These are phyloP conservation scores for Chesias legatella DNA, from an alignment of 2,888 invertebrate species.

Conservation along the genomic window DNA sequence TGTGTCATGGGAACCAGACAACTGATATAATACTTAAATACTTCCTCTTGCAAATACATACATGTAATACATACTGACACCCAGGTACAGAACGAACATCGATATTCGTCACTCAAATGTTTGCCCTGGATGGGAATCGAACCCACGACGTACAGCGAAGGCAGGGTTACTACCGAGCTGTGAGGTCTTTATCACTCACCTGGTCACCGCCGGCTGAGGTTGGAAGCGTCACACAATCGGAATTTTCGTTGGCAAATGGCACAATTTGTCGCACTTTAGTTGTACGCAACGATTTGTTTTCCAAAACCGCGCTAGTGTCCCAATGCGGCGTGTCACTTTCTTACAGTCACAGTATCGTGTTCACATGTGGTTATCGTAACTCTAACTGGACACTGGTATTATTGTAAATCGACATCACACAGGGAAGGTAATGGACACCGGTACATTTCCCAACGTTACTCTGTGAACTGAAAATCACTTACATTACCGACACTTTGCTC, in stretches of 20 bases:
- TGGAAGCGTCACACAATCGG: constrained; percentile 21
- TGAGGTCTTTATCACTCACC: constrained; percentile 34
- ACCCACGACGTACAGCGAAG: too few relatives aligned
- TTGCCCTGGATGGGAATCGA: too few relatives aligned
- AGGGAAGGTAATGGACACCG: constrained; percentile 71
- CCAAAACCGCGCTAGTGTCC: constrained; percentile 68
- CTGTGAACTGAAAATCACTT: constrained; percentile 68
- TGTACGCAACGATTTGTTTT: constrained; percentile 46
- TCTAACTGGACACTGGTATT: constrained; percentile 67
- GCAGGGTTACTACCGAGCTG: too few relatives aligned
- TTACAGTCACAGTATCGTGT: constrained; percentile 65
- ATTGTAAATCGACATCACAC: constrained; percentile 63
- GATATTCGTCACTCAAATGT: too few relatives aligned
- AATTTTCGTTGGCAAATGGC: constrained; percentile 9
- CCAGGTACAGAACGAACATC: too few relatives aligned
- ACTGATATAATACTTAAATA: too few relatives aligned
- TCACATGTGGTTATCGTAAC: constrained; percentile 76
- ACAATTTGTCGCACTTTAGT: constrained; percentile 42
- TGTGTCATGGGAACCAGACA: too few relatives aligned
- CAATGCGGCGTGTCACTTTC: constrained; percentile 70
- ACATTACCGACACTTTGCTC: constrained; percentile 42
- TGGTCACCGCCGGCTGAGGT: constrained; percentile 19
- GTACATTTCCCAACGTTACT: constrained; percentile 60
- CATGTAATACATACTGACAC: too few relatives aligned
- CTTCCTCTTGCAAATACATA: too few relatives aligned